phyloP scores from a whole-genome alignment of 2,888 invertebrate species.

The Aleiodes leptofemur region DNA sequence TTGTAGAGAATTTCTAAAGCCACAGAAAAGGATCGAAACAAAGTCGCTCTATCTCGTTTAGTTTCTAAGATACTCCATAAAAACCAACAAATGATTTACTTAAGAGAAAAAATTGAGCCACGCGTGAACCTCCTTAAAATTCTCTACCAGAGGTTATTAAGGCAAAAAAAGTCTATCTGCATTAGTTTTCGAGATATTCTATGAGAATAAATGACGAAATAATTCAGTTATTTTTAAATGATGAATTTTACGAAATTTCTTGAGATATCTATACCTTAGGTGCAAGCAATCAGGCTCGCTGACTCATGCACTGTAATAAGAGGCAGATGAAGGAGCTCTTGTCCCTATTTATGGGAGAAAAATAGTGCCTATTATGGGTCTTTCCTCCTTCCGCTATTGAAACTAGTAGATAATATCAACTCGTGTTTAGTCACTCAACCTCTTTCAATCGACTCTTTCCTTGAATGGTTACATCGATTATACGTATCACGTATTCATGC shows the following conservation, averaged over 20 bases:
- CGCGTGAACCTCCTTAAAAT: too few relatives aligned
- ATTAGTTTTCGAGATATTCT: too few relatives aligned
- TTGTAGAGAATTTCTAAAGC: too few relatives aligned
- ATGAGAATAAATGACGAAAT: too few relatives aligned
- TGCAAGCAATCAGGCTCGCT: not conserved
- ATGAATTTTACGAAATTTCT: not conserved
- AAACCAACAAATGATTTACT: not conserved
- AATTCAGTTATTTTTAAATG: too few relatives aligned
- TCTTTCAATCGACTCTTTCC: too few relatives aligned
- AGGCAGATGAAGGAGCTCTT: not conserved
- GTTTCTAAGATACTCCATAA: not conserved
- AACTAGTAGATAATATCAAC: not conserved
- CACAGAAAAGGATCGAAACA: too few relatives aligned
- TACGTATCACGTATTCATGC: too few relatives aligned
- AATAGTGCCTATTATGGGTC: conserved; percentile 16
- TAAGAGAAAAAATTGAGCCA: too few relatives aligned
- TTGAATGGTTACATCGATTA: too few relatives aligned
- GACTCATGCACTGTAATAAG: conserved; percentile 19
- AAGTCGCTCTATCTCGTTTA: not conserved
- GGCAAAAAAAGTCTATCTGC: too few relatives aligned
- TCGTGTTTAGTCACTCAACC: not conserved
- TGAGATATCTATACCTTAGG: conserved; percentile 12
- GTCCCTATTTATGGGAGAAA: not conserved
- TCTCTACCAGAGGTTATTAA: too few relatives aligned
- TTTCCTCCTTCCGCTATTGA: conserved; percentile 21